These are phyloP conservation scores for Arion vulgaris DNA, from an alignment of 1,140 invertebrate species.

Conservation along the genomic window DNA sequence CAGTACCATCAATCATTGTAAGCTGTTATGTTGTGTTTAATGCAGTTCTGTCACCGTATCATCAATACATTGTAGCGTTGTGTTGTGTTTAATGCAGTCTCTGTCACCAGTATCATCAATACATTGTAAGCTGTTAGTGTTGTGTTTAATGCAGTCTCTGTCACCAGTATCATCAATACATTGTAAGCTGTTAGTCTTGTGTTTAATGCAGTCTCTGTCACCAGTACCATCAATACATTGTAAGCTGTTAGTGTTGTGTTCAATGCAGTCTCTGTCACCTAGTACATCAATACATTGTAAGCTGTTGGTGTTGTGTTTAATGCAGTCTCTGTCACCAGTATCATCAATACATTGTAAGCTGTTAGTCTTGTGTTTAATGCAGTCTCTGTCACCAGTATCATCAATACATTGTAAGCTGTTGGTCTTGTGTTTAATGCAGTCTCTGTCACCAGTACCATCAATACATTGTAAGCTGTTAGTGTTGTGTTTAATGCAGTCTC, in stretches of 20 bases:
- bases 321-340: no score
- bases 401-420: conserved; percentile 79
- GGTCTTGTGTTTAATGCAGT: conserved; percentile 91
- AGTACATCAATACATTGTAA: conserved; percentile 24
- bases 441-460: conserved; percentile 91
- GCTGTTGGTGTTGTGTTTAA: neutral
- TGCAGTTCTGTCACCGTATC: no score
- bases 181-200: conserved; percentile 33
- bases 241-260: conserved; percentile 9
- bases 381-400: conserved; percentile 90
- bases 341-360: no score
- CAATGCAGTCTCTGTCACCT: no score
- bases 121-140: conserved; percentile 75
- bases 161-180: conserved; percentile 91
- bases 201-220: conserved; percentile 77
- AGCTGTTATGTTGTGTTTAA: neutral
- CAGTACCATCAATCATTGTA: conserved; percentile 27
- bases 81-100: conserved; percentile 91
- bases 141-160: conserved; percentile 92
- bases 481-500: no score
- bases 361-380: conserved; percentile 90
- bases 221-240: conserved; percentile 87
- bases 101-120: conserved; percentile 93
- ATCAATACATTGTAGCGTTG: conserved; percentile 70
- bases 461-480: conserved; percentile 70